Conservation (phyloP, 2,113 vertebrate species). For the Solea solea region DNA sequence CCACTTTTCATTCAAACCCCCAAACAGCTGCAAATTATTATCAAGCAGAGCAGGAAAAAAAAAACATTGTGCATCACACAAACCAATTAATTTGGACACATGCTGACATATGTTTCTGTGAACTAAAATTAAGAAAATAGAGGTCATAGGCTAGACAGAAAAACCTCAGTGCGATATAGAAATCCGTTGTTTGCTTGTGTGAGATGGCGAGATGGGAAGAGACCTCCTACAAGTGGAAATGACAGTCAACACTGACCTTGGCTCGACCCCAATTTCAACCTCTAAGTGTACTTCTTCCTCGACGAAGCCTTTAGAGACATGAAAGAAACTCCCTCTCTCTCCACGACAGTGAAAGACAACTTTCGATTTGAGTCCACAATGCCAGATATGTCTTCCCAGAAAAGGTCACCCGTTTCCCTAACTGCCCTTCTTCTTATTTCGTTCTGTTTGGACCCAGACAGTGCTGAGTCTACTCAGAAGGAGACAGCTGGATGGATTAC, state of each 20-base stretch:
- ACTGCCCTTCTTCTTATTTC: slow-evolving; percentile 43
- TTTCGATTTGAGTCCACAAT: slow-evolving; percentile 19
- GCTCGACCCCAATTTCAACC: slow-evolving; percentile 21
- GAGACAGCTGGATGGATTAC: slow-evolving; percentile 66
- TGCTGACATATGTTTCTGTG: slow-evolving; percentile 48
- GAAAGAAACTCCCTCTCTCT: slow-evolving; percentile 15
- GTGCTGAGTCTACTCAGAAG: slow-evolving; percentile 40
- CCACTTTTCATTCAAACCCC: slow-evolving; percentile 40
- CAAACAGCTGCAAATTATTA: slow-evolving; percentile 45
- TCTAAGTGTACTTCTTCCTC: slow-evolving; percentile 10
- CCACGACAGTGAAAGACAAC: slow-evolving; percentile 42
- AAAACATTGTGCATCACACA: slow-evolving; percentile 2
- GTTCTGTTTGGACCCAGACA: slow-evolving; percentile 50
- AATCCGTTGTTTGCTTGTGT: slow-evolving; percentile 13
- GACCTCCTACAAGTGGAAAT: slow-evolving; percentile 13
- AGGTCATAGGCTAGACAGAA: slow-evolving; percentile 36
- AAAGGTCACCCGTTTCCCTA: slow-evolving; percentile 33
- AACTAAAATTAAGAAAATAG: slow-evolving; percentile 47
- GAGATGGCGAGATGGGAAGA: slow-evolving; percentile 21
- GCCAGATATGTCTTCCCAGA: slow-evolving; percentile 26
- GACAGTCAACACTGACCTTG: slow-evolving; percentile 46
- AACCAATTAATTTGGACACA: slow-evolving; percentile 71
- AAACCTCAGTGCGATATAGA: slow-evolving; percentile 3
- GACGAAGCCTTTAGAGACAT: slow-evolving; percentile 3
- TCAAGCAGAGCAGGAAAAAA: slow-evolving; percentile 49